Evolutionary conservation across 2,797 vertebrate genomes (phyloP).

Genomic region (Gorsachius magnificus): DNA sequence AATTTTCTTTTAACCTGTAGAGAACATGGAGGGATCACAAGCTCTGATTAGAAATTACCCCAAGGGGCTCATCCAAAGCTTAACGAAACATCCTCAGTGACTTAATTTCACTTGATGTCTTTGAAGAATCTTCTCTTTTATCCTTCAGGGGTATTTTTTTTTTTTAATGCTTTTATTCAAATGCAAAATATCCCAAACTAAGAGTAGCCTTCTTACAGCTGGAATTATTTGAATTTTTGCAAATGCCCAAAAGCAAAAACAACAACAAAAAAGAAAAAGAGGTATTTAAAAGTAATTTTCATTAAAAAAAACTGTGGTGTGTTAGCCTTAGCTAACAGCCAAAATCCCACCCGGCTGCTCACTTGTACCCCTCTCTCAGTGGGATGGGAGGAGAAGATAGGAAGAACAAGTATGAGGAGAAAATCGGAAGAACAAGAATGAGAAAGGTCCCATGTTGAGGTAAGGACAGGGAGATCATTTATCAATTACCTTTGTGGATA

Average conservation of each 20-base stretch:
- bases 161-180: neutral
- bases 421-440: neutral
- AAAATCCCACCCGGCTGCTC: neutral
- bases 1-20: slow-evolving; percentile 52
- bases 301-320: neutral
- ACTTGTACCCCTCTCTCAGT: neutral
- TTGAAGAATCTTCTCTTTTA: neutral
- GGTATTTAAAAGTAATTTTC: neutral
- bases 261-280: neutral
- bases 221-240: neutral
- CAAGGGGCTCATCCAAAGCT: neutral
- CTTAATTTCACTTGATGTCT: slow-evolving; percentile 13
- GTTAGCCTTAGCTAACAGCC: neutral
- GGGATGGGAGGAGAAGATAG: neutral
- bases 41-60: neutral
- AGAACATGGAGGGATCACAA: neutral
- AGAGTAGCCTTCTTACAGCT: neutral
- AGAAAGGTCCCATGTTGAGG: neutral
- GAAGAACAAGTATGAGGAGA: neutral
- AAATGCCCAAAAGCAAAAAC: neutral
- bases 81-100: neutral
- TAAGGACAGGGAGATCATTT: neutral
- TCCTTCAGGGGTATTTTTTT: neutral
- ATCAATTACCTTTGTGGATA: neutral
- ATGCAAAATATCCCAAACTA: neutral